Percentiles rank a stretch among this genome's conserved stretches.
phyloP scores from a whole-genome alignment of 2,888 invertebrate genomes.

The Apotomis turbidana region DNA sequence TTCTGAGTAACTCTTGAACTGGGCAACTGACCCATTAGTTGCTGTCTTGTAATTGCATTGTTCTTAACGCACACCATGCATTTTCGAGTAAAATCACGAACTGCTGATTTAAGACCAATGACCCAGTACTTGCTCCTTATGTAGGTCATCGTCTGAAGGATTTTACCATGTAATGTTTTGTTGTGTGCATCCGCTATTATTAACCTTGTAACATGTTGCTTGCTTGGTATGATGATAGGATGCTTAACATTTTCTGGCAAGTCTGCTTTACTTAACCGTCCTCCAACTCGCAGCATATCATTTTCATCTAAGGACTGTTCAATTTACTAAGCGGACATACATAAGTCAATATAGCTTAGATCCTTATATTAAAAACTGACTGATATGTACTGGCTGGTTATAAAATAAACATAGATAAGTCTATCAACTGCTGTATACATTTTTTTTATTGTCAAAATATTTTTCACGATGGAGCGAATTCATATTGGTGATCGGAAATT shows the following conservation, averaged over 20 bases:
- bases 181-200: constrained; percentile 42
- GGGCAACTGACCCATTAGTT: constrained; percentile 14
- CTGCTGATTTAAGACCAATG: constrained; percentile 6
- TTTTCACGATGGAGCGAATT: too few relatives aligned
- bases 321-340: too few relatives aligned
- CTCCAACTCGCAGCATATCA: constrained; percentile 27
- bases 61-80: constrained; percentile 5
- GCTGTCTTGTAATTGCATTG: too few relatives aligned
- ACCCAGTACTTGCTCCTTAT: constrained; percentile 27
- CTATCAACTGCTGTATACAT: too few relatives aligned
- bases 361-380: too few relatives aligned
- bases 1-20: constrained; percentile 13
- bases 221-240: constrained; percentile 42
- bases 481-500: too few relatives aligned
- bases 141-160: constrained; percentile 18
- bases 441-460: too few relatives aligned
- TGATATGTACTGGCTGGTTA: too few relatives aligned
- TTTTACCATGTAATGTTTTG: constrained; percentile 39
- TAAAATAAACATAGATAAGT: too few relatives aligned
- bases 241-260: constrained; percentile 38
- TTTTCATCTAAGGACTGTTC: too few relatives aligned
- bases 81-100: neutral
- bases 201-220: constrained; percentile 33
- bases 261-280: constrained; percentile 35
- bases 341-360: too few relatives aligned